Conservation (phyloP, 2,888 invertebrate species). For the Lissocephala sabroskyi region DNA sequence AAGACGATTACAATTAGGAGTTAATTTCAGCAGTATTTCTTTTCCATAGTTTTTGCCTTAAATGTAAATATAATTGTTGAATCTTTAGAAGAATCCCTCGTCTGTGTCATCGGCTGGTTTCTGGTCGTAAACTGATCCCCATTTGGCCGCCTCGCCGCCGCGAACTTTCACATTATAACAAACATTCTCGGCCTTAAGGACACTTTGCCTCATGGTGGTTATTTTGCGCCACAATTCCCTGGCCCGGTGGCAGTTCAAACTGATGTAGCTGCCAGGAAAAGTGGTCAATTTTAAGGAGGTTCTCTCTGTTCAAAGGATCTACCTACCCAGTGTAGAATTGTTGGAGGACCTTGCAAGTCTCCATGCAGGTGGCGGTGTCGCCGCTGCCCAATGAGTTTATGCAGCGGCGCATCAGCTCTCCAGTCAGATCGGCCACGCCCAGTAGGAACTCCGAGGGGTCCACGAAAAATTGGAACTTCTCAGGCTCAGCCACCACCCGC, state of each 20-base stretch:
- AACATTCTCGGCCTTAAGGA: conserved; percentile 87
- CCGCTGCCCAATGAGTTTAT: conserved; percentile 87
- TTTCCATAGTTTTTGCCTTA: not conserved
- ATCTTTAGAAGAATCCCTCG: conserved; percentile 72
- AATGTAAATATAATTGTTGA: not conserved
- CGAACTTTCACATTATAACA: conserved; percentile 86
- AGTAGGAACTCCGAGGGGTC: conserved; percentile 78
- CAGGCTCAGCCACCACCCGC: not conserved
- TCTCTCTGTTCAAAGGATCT: not conserved
- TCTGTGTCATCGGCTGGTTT: conserved; percentile 71
- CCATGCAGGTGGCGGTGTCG: conserved; percentile 81
- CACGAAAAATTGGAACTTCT: conserved; percentile 61
- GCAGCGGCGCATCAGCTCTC: conserved; percentile 91
- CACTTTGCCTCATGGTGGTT: conserved; percentile 81
- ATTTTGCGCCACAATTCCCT: conserved; percentile 82
- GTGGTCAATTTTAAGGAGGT: no score
- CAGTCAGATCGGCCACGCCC: conserved; percentile 89
- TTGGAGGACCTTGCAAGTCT: conserved; percentile 82
- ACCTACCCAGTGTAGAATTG: conserved; percentile 66
- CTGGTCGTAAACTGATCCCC: conserved; percentile 73
- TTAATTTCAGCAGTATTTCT: not conserved
- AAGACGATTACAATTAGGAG: conserved; percentile 29
- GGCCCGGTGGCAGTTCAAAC: conserved; percentile 73
- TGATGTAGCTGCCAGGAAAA: conserved; percentile 66
- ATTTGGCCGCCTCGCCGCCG: conserved; percentile 81